phyloP scores from a whole-genome alignment of 2,888 invertebrate genomes.

The Sphaerophoria rueppellii region DNA sequence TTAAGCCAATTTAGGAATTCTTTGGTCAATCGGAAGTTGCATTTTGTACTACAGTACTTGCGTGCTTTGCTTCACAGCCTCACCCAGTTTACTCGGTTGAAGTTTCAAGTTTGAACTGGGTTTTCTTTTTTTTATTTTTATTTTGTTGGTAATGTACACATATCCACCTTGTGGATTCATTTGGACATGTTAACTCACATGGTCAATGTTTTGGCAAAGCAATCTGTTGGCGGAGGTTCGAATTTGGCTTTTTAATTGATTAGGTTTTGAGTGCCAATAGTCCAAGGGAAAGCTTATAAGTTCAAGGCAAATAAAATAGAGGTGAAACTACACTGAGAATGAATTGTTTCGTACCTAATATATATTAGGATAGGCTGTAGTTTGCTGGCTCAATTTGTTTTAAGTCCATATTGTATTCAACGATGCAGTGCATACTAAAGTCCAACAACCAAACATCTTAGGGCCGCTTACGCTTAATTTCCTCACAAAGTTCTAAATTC shows the following conservation, averaged over 20 bases:
- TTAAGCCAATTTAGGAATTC: constrained; percentile 63
- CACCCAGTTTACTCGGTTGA: background rate
- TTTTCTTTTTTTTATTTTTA: no score
- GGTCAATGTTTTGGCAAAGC: background rate
- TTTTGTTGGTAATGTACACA: background rate
- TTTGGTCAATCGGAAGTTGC: constrained; percentile 67
- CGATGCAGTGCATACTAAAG: no score
- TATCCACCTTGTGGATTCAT: no score
- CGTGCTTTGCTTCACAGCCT: background rate
- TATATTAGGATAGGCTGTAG: no score
- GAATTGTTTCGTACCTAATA: no score
- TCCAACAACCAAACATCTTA: no score
- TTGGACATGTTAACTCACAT: background rate
- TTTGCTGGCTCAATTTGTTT: no score
- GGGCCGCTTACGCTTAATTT: no score
- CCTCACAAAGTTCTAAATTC: no score
- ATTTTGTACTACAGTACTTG: background rate
- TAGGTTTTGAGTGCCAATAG: constrained; percentile 15
- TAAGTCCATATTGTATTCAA: no score
- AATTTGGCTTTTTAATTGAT: constrained; percentile 42
- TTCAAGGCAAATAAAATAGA: constrained; percentile 11
- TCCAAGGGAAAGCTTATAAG: background rate
- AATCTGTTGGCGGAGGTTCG: constrained; percentile 37
- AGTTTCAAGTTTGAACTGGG: background rate
- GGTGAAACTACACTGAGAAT: constrained; percentile 3